Percentiles rank a stretch among this genome's conserved stretches.
phyloP scores from a whole-genome alignment of 2,888 invertebrate genomes.

The Andrena fulva region DNA sequence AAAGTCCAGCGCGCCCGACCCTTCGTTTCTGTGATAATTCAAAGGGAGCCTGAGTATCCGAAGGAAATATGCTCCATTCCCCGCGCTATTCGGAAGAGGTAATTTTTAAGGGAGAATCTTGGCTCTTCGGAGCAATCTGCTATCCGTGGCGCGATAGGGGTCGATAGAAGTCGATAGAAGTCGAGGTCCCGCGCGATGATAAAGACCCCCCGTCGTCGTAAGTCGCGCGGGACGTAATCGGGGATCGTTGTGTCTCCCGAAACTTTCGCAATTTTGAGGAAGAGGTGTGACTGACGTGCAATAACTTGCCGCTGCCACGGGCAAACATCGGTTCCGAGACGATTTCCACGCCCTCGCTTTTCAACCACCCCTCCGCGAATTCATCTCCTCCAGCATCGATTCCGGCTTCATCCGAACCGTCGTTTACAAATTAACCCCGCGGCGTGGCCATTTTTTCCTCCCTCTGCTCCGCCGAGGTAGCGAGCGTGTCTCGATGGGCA shows the following conservation, averaged over 20 bases:
- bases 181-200: conserved; percentile 53
- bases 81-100: no score
- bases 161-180: neutral
- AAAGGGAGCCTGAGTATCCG: no score
- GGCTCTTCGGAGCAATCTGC: conserved; percentile 36
- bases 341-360: conserved; percentile 52
- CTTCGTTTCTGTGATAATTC: no score
- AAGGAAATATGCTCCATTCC: no score
- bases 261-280: conserved; percentile 76
- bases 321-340: conserved; percentile 54
- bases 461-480: conserved; percentile 42
- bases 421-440: conserved; percentile 72
- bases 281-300: conserved; percentile 77
- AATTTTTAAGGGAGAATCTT: no score
- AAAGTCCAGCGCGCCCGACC: no score
- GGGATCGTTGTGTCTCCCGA: conserved; percentile 74
- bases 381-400: conserved; percentile 54
- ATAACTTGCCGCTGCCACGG: conserved; percentile 71
- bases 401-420: conserved; percentile 46
- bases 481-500: conserved; percentile 51
- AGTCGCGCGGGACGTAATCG: conserved; percentile 67
- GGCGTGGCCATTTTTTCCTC: conserved; percentile 44
- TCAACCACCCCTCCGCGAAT: conserved; percentile 50
- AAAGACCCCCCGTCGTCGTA: conserved; percentile 59
- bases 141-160: conserved; percentile 37